Evolutionary conservation across 1,140 invertebrate genomes (phyloP).

Genomic region (Wasmannia auropunctata): DNA sequence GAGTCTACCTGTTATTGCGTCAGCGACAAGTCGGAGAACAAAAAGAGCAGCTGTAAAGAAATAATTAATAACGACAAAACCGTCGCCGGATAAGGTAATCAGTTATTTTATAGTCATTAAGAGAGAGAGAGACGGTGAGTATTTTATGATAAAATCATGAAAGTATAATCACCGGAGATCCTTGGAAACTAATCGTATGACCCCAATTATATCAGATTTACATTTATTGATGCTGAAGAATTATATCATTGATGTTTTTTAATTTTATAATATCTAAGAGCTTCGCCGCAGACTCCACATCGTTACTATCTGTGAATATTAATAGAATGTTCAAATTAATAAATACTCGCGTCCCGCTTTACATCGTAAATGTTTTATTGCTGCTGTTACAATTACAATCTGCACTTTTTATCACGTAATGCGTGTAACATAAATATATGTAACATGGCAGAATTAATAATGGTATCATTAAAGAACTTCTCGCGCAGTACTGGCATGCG

Average conservation of each 20-base stretch:
- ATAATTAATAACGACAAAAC: background rate
- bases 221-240: background rate
- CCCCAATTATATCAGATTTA: background rate
- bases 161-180: background rate
- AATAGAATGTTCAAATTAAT: constrained; percentile 14
- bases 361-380: constrained; percentile 44
- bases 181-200: background rate
- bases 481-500: background rate
- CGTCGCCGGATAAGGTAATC: constrained; percentile 3
- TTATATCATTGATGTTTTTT: constrained; percentile 8
- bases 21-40: too few species aligned
- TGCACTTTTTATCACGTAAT: constrained; percentile 36
- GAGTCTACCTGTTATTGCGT: background rate
- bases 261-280: background rate
- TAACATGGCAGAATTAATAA: constrained; percentile 27
- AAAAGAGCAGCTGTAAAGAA: background rate
- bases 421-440: constrained; percentile 47
- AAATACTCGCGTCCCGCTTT: background rate
- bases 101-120: background rate
- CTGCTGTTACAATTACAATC: constrained; percentile 49
- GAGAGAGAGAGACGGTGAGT: constrained; percentile 9
- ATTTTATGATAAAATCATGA: background rate
- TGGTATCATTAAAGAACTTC: background rate
- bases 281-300: background rate
- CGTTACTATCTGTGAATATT: background rate